Evolutionary conservation across 2,888 invertebrate species (phyloP).

Genomic region (Stenoptilia bipunctidactyla): DNA sequence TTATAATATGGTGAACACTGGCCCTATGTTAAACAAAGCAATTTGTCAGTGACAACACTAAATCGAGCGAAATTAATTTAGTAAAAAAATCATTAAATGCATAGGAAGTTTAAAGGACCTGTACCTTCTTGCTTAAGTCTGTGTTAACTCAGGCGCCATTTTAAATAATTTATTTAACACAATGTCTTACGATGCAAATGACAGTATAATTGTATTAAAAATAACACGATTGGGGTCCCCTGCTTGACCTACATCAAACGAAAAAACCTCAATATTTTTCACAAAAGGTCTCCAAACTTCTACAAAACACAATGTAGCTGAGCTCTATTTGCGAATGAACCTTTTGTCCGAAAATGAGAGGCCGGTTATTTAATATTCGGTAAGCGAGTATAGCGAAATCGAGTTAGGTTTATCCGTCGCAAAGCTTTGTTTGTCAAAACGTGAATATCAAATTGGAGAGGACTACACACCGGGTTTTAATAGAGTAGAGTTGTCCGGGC

Average conservation of each 20-base stretch:
- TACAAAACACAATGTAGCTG: neutral
- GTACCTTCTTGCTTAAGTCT: no score
- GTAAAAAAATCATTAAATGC: no score
- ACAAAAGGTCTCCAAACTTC: neutral
- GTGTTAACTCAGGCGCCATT: no score
- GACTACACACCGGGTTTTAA: slow-evolving; percentile 9
- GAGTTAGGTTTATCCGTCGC: neutral
- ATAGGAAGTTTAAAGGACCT: no score
- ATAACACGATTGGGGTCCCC: neutral
- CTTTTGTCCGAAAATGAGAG: neutral
- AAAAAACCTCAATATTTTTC: neutral
- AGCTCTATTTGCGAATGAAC: neutral
- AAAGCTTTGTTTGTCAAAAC: neutral
- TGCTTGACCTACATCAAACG: slow-evolving; percentile 2
- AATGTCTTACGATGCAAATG: no score
- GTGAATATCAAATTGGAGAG: slow-evolving; percentile 11
- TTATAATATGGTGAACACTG: no score
- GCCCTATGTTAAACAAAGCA: no score
- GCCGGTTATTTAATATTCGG: neutral
- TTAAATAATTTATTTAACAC: no score
- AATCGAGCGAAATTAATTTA: no score
- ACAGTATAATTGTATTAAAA: no score
- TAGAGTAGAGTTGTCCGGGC: slow-evolving; percentile 13
- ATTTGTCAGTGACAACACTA: no score
- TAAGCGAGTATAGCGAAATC: neutral